These are phyloP conservation scores for Bombylius discolor DNA, from an alignment of 2,888 invertebrate genomes.

Conservation along the genomic window DNA sequence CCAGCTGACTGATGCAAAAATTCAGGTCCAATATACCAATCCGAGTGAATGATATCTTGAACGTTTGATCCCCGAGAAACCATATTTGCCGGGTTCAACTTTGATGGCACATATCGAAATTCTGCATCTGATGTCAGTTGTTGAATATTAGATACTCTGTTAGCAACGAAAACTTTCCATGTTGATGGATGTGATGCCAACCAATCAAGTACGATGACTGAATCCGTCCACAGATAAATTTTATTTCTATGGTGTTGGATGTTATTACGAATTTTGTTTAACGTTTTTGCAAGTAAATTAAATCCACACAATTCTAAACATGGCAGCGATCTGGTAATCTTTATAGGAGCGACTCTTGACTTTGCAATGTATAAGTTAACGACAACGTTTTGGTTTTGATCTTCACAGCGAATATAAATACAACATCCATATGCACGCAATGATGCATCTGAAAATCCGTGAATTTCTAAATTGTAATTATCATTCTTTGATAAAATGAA, in stretches of 20 bases:
- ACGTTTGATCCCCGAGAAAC: constrained; percentile 9
- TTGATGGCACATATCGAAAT: constrained; percentile 13
- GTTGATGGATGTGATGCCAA: neutral
- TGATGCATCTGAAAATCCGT: constrained; percentile 9
- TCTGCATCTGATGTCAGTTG: neutral
- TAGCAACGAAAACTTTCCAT: constrained; percentile 6
- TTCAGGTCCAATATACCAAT: neutral
- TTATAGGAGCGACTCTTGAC: constrained; percentile 2
- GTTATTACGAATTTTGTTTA: neutral
- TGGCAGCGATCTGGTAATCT: neutral
- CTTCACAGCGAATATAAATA: neutral
- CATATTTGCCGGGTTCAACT: constrained; percentile 16
- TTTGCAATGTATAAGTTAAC: neutral
- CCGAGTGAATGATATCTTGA: neutral
- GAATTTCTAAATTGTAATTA: constrained; percentile 1
- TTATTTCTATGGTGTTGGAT: neutral
- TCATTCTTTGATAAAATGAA: neutral
- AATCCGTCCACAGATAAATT: constrained; percentile 5
- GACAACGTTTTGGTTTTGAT: neutral
- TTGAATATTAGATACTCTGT: constrained; percentile 13
- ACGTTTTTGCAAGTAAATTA: neutral
- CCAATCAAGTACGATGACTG: constrained; percentile 4
- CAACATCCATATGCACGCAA: constrained; percentile 4
- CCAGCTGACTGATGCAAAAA: neutral
- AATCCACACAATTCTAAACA: constrained; percentile 8